phyloP scores from a whole-genome alignment of 2,113 vertebrate species.

The Hyaena hyaena region DNA sequence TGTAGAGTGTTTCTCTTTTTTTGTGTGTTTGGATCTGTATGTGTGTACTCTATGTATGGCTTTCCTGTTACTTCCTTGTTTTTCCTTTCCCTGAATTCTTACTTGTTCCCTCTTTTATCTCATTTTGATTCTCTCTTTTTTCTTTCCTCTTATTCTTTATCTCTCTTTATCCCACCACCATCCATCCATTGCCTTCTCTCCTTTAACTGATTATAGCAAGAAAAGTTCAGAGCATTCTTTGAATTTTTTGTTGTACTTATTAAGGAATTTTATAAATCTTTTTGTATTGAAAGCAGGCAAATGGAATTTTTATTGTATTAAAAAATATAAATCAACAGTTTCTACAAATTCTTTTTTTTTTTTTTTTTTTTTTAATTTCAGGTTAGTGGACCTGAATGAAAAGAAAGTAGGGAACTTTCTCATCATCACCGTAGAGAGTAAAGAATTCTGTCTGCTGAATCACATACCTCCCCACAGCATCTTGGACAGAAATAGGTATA shows the following conservation, averaged over 20 bases:
- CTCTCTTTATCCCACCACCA: too few relatives aligned
- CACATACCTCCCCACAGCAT: not conserved
- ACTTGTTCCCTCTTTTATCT: not conserved
- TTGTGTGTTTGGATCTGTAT: not conserved
- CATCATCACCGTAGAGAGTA: not conserved
- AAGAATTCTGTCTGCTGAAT: not conserved
- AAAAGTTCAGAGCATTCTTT: not conserved
- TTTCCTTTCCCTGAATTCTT: not conserved
- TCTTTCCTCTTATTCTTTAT: not conserved
- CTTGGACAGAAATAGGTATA: not conserved
- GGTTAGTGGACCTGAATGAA: not conserved
- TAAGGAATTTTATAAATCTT: not conserved
- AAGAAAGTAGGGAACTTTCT: not conserved
- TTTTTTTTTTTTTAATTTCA: not conserved
- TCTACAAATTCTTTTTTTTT: not conserved
- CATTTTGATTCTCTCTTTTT: not conserved
- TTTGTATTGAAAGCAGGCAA: constrained; percentile 35
- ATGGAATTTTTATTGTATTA: constrained; percentile 38
- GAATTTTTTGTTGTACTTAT: not conserved
- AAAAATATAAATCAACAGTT: constrained; percentile 35
- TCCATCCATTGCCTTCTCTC: not conserved
- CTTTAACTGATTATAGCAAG: not conserved
- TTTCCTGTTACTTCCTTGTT: not conserved
- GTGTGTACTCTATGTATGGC: not conserved
- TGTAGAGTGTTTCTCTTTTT: not conserved